Evolutionary conservation across 2,113 vertebrate species (phyloP), one percentile per base, ranked within the genome.

Genomic region (Catharus fuscescens): DNA sequence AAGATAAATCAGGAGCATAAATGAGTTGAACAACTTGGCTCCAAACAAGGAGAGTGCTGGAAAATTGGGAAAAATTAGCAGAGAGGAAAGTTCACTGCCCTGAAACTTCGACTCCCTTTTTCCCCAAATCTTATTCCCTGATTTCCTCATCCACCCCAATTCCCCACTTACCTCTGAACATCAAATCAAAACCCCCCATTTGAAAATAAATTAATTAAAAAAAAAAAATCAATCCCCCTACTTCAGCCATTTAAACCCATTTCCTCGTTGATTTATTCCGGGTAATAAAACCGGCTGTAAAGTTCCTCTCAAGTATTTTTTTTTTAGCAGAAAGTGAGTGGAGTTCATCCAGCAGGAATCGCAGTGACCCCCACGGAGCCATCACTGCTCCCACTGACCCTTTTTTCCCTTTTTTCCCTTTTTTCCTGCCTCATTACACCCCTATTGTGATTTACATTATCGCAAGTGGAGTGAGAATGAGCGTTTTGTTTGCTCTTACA

Each of bases 401-500:
- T 47, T 65, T 40, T 52, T 28, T 29, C 8, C 25, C 45, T 47
- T 45, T 45, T n/a, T 38, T n/a, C 3, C 6, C 56, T 31, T 59
- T 61, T 88, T 64, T 10, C 34, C 72, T 48, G 65, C 44, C 89
- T 86, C 89, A 48, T 88, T 78, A 88, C 79, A 42, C 54, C 77
- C 80, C 77, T 12, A 10, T 32, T 34, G 87, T 69, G 80, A 88
- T 86, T 81, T 23, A 8, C 40, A 11, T 36, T 14, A 57, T 18
- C 28, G 81, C n/a, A 40, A 4, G 2, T 1, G 66, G 24, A 71
- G 32, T 12, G 38, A 82, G 70, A 88, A 80, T 0, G 61, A 42
- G 90, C 50, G 18, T 71, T 96, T 88, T 94, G 86, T 93, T 93
- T 96, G 92, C 92, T 92, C 62, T 91, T 54, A 70, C 71, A 18